phyloP scores from a whole-genome alignment of 2,113 vertebrate species.

The Mesembrinibis cayennensis region DNA sequence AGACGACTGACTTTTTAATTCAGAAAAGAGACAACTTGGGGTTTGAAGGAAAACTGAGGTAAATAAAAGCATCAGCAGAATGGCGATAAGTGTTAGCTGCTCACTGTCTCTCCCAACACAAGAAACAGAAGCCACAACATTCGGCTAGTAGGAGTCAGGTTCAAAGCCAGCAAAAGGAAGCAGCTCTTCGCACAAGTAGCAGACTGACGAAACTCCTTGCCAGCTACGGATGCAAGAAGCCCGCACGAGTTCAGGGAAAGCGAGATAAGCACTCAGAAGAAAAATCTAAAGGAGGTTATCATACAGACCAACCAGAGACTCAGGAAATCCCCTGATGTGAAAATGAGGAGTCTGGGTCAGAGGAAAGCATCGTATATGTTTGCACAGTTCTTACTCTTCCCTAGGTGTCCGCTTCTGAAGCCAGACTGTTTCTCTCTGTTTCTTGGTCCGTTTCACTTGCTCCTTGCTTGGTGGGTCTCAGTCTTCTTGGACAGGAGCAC shows the following conservation, averaged over 20 bases:
- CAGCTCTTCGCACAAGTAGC: not conserved
- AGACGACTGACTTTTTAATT: not conserved
- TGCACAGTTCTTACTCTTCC: not conserved
- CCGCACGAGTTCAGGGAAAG: fast-evolving
- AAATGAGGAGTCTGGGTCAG: not conserved
- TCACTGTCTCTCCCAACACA: not conserved
- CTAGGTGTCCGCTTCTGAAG: not conserved
- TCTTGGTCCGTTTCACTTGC: not conserved
- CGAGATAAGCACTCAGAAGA: not conserved
- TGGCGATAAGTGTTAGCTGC: not conserved
- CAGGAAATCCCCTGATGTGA: not conserved
- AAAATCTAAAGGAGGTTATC: not conserved
- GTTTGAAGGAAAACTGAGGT: not conserved
- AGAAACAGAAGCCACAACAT: not conserved
- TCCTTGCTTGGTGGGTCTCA: not conserved
- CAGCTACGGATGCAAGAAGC: not conserved
- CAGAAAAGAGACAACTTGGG: not conserved
- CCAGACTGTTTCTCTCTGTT: not conserved
- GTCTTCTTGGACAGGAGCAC: not conserved
- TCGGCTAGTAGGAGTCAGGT: not conserved
- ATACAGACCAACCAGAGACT: not conserved
- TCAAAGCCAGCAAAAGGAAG: not conserved
- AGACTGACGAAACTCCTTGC: not conserved
- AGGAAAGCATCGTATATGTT: fast-evolving
- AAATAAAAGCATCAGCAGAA: not conserved